Percentiles rank a stretch among this genome's conserved stretches.
These are phyloP conservation scores for Apodemus agrarius DNA, from an alignment of 2,797 vertebrate genomes.

Conservation along the genomic window DNA sequence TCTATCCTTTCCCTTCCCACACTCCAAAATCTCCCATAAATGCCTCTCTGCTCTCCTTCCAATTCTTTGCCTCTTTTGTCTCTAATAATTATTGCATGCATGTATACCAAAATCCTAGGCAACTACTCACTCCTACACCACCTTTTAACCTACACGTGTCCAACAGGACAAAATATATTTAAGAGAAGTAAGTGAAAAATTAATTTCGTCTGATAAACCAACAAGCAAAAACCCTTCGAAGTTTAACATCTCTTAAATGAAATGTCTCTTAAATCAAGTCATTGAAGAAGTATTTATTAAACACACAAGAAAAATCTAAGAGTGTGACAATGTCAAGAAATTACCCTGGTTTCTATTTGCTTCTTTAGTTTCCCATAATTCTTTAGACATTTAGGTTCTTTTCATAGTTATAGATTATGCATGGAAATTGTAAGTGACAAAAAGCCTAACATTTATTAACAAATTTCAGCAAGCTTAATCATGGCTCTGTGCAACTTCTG, in stretches of 20 bases:
- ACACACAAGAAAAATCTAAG: not conserved
- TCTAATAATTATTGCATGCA: not conserved
- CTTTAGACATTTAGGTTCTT: constrained; percentile 12
- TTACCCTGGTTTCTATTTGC: not conserved
- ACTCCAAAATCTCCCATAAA: not conserved
- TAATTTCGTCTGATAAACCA: constrained; percentile 61
- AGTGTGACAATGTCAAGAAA: constrained; percentile 38
- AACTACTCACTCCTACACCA: not conserved
- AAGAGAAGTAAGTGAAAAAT: constrained; percentile 63
- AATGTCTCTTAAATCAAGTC: constrained; percentile 40
- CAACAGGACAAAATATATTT: constrained; percentile 40
- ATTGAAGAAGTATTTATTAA: constrained; percentile 36
- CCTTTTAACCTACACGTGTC: constrained; percentile 17
- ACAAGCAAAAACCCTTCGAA: not conserved
- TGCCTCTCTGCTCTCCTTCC: too few species aligned
- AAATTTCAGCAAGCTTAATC: not conserved
- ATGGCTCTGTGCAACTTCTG: not conserved
- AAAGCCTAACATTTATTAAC: constrained; percentile 20
- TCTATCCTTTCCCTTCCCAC: not conserved
- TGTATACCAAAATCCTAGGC: not conserved
- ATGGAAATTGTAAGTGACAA: constrained; percentile 16
- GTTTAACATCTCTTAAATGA: not conserved
- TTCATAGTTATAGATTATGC: constrained; percentile 1
- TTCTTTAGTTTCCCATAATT: constrained; percentile 14
- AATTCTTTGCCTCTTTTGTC: not conserved